phyloP scores from a whole-genome alignment of 2,888 invertebrate species.

The Mactromeris polynyma region DNA sequence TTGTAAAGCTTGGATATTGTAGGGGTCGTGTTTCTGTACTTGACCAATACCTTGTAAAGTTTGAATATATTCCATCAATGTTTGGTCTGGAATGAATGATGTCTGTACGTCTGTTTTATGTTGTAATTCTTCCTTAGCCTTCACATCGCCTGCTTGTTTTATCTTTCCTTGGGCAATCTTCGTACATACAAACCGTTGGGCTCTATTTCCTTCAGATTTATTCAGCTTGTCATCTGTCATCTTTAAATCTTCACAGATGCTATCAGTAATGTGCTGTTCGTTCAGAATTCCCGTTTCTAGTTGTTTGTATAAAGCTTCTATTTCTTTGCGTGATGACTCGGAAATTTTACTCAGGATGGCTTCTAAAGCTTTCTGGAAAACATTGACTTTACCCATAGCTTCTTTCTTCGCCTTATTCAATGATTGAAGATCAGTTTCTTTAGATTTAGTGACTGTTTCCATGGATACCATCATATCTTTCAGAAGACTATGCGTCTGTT shows the following conservation, averaged over 20 bases:
- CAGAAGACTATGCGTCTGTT: not conserved
- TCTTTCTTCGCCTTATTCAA: too few relatives aligned
- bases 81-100: not conserved
- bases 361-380: too few relatives aligned
- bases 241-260: not conserved
- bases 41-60: not conserved
- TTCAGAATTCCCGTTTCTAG: not conserved
- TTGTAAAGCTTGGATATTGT: not conserved
- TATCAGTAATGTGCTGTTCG: not conserved
- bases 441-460: not conserved
- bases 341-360: too few relatives aligned
- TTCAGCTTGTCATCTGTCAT: not conserved
- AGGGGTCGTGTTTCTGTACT: not conserved
- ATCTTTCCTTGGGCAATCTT: not conserved
- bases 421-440: too few relatives aligned
- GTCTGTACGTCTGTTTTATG: not conserved
- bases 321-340: too few relatives aligned
- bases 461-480: conserved; percentile 1
- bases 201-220: not conserved
- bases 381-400: too few relatives aligned
- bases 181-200: not conserved
- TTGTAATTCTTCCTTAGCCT: not conserved
- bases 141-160: not conserved
- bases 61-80: not conserved
- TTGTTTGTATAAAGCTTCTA: not conserved